phyloP scores from a whole-genome alignment of 2,113 vertebrate genomes.

The Chloropsis hardwickii region DNA sequence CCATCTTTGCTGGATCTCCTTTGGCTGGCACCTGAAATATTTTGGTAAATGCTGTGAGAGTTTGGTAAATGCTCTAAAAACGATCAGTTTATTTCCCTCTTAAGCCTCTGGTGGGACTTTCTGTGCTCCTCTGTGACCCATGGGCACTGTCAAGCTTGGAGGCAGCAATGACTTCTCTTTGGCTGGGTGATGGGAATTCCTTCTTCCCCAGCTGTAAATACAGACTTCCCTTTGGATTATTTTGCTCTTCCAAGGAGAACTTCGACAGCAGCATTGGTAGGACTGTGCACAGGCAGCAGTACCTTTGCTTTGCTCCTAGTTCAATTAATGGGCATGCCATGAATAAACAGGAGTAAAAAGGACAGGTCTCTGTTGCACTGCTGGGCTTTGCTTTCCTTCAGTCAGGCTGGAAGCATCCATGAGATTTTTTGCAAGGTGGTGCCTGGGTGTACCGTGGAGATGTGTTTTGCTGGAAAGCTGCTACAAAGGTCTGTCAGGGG shows the following conservation, averaged over 20 bases:
- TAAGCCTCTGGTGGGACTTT: not conserved
- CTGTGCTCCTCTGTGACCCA: not conserved
- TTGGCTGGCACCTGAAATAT: accelerated
- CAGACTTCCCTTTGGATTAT: not conserved
- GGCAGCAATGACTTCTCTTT: accelerated
- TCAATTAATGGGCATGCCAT: not conserved
- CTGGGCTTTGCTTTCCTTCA: accelerated
- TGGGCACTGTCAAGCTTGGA: accelerated
- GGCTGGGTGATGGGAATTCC: accelerated
- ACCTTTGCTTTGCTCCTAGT: not conserved
- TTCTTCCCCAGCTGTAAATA: not conserved
- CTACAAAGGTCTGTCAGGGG: accelerated
- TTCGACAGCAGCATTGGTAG: accelerated
- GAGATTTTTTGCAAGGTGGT: not conserved
- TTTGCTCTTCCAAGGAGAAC: not conserved
- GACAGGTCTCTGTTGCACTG: not conserved
- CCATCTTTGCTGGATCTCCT: not conserved
- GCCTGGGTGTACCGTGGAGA: not conserved
- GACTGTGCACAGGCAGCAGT: not conserved
- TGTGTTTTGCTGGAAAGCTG: not conserved
- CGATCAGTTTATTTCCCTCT: not conserved
- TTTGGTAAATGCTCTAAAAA: not conserved
- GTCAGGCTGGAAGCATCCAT: not conserved
- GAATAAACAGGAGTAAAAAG: not conserved
- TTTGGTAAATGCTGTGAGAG: not conserved